phyloP scores from a whole-genome alignment of 1,140 invertebrate species.

The Schlechtendalia chinensis region DNA sequence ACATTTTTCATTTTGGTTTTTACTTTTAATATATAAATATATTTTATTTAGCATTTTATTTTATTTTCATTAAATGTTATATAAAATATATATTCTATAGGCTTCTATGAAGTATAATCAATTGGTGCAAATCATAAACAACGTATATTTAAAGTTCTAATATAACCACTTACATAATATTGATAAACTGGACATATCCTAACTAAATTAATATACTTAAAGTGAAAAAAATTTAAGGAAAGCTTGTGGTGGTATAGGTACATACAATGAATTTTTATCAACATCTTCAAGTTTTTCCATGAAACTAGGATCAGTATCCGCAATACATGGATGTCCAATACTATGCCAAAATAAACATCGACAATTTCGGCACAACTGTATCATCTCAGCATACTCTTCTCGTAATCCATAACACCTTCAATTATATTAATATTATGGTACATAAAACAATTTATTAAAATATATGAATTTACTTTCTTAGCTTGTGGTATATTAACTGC shows the following conservation, averaged over 20 bases:
- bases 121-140: not conserved
- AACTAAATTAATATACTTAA: conserved; percentile 55
- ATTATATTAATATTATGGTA: conserved; percentile 50
- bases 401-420: conserved; percentile 80
- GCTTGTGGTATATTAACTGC: conserved; percentile 70
- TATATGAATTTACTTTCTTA: conserved; percentile 64
- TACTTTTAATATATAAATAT: conserved; percentile 6
- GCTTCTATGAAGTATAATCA: not conserved
- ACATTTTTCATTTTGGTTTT: not conserved
- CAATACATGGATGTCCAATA: conserved; percentile 84
- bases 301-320: conserved; percentile 77
- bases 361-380: conserved; percentile 91
- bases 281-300: conserved; percentile 74
- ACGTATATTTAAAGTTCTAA: not conserved
- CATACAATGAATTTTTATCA: conserved; percentile 73
- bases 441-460: conserved; percentile 4
- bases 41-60: not conserved
- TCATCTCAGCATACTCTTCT: conserved; percentile 92
- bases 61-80: conserved; percentile 3
- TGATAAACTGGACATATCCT: not conserved
- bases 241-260: conserved; percentile 81
- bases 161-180: not conserved
- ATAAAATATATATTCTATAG: not conserved
- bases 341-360: conserved; percentile 96
- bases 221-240: conserved; percentile 90